phyloP scores from a whole-genome alignment of 1,140 invertebrate genomes.

The Bombus sylvicola region DNA sequence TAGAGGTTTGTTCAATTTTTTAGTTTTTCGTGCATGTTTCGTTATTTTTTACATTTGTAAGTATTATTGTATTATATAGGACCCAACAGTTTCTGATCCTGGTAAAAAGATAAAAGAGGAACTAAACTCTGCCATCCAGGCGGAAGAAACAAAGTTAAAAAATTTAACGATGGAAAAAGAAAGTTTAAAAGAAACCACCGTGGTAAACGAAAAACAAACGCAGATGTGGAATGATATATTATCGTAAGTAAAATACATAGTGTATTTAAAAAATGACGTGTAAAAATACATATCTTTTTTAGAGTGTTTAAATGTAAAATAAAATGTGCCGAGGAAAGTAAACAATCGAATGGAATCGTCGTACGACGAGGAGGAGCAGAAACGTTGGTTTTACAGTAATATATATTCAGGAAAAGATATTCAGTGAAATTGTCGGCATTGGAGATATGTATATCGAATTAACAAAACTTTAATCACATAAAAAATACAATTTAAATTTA shows the following conservation, averaged over 20 bases:
- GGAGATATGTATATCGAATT: not conserved
- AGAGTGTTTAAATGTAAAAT: constrained; percentile 82
- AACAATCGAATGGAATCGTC: constrained; percentile 78
- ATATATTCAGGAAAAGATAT: too few species aligned
- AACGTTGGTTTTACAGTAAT: constrained; percentile 81
- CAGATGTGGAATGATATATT: constrained; percentile 87
- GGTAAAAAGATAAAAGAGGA: constrained; percentile 71
- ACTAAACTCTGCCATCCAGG: constrained; percentile 67
- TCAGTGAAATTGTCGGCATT: not conserved
- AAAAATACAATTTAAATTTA: constrained; percentile 22
- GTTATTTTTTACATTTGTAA: not conserved
- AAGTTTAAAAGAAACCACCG: constrained; percentile 83
- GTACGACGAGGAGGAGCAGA: constrained; percentile 80
- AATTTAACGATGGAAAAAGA: constrained; percentile 85
- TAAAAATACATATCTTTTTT: constrained; percentile 38
- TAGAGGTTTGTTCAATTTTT: constrained; percentile 58
- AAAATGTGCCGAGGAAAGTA: constrained; percentile 77
- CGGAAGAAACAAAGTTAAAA: constrained; percentile 70
- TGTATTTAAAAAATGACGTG: constrained; percentile 12
- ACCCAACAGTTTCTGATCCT: constrained; percentile 61
- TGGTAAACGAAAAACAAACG: constrained; percentile 85
- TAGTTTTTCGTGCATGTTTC: not conserved
- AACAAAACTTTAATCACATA: constrained; percentile 16
- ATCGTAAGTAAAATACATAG: constrained; percentile 74
- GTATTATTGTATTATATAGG: constrained; percentile 35